Evolutionary conservation across 2,797 vertebrate species (phyloP).

Genomic region (Heteromormyrus szaboi): DNA sequence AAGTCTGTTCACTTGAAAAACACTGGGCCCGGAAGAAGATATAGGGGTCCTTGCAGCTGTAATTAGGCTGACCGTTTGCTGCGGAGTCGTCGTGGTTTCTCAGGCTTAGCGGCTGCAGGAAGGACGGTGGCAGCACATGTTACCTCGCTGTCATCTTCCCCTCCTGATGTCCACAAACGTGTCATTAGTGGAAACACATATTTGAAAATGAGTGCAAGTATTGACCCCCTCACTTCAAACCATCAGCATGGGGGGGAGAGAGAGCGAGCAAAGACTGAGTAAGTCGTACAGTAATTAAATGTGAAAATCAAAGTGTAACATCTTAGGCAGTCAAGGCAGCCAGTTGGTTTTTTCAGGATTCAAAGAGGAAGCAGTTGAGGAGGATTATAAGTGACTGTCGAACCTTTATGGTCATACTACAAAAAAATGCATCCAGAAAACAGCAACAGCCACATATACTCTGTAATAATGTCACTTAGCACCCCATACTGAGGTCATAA

Average conservation of each 20-base stretch:
- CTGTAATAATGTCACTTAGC: background rate
- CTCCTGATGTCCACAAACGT: background rate
- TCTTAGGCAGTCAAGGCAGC: background rate
- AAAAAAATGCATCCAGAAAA: background rate
- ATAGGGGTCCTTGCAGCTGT: conserved; percentile 34
- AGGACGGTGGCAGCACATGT: background rate
- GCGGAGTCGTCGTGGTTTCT: background rate
- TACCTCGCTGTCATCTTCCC: conserved; percentile 8
- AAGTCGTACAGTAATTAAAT: conserved; percentile 9
- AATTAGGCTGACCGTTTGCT: conserved; percentile 35
- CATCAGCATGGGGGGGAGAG: background rate
- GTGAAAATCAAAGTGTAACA: conserved; percentile 1
- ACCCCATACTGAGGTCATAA: background rate
- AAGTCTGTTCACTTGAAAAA: conserved; percentile 14
- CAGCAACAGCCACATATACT: background rate
- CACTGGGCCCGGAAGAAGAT: conserved; percentile 23
- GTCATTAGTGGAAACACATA: conserved; percentile 8
- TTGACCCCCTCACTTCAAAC: background rate
- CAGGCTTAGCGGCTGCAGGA: background rate
- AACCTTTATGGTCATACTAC: background rate
- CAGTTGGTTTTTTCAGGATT: background rate
- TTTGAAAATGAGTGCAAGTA: background rate
- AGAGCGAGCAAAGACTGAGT: background rate
- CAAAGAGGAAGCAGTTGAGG: background rate
- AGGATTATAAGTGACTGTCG: background rate